Conservation (phyloP, 2,113 vertebrate genomes). For the Phaethornis superciliosus region DNA sequence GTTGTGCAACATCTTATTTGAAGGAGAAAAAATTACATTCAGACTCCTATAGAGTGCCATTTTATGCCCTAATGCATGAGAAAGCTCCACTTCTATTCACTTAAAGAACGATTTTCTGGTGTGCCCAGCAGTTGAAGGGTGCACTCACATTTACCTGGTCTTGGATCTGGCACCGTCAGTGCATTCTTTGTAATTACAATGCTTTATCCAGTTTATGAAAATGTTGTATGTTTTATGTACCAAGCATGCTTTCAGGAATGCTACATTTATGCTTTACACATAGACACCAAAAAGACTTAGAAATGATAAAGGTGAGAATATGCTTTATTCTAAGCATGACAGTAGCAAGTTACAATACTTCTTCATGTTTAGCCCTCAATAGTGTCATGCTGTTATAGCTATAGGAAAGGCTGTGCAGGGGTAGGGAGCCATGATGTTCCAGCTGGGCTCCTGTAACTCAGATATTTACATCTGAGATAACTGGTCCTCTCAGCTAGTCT, state of each 20-base stretch:
- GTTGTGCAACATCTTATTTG: slow-evolving; percentile 37
- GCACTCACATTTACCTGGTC: background rate
- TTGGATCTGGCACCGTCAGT: background rate
- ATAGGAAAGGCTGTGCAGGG: slow-evolving; percentile 22
- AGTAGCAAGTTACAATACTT: slow-evolving; percentile 51
- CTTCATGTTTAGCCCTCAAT: slow-evolving; percentile 59
- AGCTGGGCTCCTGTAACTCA: slow-evolving; percentile 60
- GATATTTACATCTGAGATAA: slow-evolving; percentile 61
- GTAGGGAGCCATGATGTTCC: slow-evolving; percentile 28
- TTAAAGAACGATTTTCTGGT: slow-evolving; percentile 55
- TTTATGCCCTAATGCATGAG: slow-evolving; percentile 36
- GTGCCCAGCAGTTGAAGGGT: background rate
- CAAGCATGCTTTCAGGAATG: background rate
- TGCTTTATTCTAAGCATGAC: background rate
- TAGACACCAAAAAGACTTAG: slow-evolving; percentile 26
- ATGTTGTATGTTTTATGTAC: slow-evolving; percentile 33
- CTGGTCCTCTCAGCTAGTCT: slow-evolving; percentile 26
- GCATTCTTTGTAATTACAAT: slow-evolving; percentile 22
- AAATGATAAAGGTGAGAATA: slow-evolving; percentile 3
- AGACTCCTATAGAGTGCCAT: slow-evolving; percentile 45
- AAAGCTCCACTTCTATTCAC: background rate
- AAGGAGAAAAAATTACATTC: slow-evolving; percentile 56
- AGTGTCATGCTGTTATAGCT: slow-evolving; percentile 41
- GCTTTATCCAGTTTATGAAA: slow-evolving; percentile 43
- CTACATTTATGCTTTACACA: slow-evolving; percentile 21